Evolutionary conservation across 2,888 invertebrate genomes (phyloP).

Genomic region (Caenorhabditis macrosperma): DNA sequence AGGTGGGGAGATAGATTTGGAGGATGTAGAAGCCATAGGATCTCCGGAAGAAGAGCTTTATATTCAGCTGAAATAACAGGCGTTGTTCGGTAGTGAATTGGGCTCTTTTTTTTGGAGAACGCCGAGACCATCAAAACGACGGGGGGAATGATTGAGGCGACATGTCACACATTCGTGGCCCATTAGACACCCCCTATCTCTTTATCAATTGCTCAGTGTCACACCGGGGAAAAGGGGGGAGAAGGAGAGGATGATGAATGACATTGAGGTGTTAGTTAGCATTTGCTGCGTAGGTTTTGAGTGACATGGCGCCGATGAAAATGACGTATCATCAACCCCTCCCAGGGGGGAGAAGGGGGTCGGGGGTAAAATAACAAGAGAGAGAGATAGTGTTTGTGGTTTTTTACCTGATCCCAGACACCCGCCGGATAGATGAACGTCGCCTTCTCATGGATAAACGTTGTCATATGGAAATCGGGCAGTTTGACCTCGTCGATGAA

Average conservation of each 20-base stretch:
- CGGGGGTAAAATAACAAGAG: too few species aligned
- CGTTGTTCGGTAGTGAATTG: too few species aligned
- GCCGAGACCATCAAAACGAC: too few species aligned
- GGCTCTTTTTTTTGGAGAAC: too few species aligned
- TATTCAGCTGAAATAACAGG: constrained; percentile 73
- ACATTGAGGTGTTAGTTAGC: constrained; percentile 24
- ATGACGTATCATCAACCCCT: too few species aligned
- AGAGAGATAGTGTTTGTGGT: too few species aligned
- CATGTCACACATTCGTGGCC: background rate
- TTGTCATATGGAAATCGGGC: constrained; percentile 75
- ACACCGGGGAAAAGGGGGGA: too few species aligned
- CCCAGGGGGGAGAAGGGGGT: too few species aligned
- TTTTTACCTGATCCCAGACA: constrained; percentile 79
- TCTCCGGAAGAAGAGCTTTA: constrained; percentile 77
- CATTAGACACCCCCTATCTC: background rate
- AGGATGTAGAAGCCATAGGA: constrained; percentile 79
- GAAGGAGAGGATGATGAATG: constrained; percentile 39
- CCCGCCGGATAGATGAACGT: constrained; percentile 80
- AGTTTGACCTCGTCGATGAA: constrained; percentile 76
- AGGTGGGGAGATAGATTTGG: constrained; percentile 80
- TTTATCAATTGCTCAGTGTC: constrained; percentile 6
- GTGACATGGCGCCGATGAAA: background rate
- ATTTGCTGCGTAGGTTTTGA: constrained; percentile 17
- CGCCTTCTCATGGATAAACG: constrained; percentile 73
- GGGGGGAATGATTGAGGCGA: too few species aligned